These are phyloP conservation scores for Linepithema humile DNA, from an alignment of 1,140 invertebrate species.

Conservation along the genomic window DNA sequence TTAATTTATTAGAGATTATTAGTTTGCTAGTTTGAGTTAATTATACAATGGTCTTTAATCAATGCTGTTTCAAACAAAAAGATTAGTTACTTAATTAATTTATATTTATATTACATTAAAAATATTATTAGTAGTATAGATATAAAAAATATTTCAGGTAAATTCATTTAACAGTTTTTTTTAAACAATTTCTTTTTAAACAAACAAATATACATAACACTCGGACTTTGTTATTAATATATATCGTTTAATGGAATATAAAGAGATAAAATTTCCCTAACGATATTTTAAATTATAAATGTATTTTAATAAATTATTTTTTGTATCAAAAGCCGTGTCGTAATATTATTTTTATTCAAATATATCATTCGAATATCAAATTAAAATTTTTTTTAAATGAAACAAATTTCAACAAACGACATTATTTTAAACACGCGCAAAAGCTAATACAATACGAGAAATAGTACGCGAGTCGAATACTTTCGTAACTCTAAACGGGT, in stretches of 20 bases:
- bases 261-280: background rate
- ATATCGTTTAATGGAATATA: background rate
- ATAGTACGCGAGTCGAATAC: background rate
- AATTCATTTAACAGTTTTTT: background rate
- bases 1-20: conserved; percentile 14
- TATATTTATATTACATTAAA: background rate
- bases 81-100: background rate
- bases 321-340: background rate
- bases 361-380: background rate
- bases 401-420: background rate
- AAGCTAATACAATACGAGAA: background rate
- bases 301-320: background rate
- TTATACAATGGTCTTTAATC: background rate
- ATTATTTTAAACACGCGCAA: background rate
- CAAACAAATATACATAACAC: background rate
- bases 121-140: background rate
- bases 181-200: background rate
- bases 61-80: background rate
- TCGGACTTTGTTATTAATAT: background rate
- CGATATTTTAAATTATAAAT: background rate
- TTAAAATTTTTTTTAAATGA: background rate
- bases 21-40: background rate
- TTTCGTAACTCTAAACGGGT: conserved; percentile 14
- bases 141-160: background rate
- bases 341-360: background rate